Conservation (phyloP, 2,797 vertebrate species). For the Sebastes iracundus region DNA sequence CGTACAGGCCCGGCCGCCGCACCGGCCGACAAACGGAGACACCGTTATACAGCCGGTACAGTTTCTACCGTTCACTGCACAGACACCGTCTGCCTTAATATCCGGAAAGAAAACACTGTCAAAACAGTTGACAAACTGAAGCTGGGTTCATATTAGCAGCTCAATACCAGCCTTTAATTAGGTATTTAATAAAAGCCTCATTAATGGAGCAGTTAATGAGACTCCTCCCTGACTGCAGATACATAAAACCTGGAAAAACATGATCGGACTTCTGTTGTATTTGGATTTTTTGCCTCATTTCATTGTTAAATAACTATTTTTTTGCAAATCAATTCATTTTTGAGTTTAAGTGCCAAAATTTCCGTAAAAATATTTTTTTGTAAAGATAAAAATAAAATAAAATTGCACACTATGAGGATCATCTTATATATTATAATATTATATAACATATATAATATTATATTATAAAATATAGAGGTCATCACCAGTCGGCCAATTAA, state of each 20-base stretch:
- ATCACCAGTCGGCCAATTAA: not conserved
- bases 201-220: not conserved
- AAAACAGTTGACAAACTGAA: not conserved
- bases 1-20: constrained; percentile 32
- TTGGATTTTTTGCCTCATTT: not conserved
- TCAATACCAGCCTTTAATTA: not conserved
- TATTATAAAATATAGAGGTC: too few relatives aligned
- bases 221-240: not conserved
- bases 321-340: not conserved
- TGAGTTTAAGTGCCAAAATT: too few relatives aligned
- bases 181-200: not conserved
- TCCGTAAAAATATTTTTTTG: not conserved
- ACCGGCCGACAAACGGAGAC: not conserved
- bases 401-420: not conserved
- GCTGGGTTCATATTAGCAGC: not conserved
- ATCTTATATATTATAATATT: not conserved
- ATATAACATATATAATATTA: too few relatives aligned
- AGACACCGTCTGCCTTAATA: not conserved
- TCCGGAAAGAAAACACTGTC: not conserved
- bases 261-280: not conserved
- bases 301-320: not conserved
- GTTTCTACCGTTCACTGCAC: constrained; percentile 16
- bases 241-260: not conserved
- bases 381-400: not conserved
- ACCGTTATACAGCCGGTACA: not conserved